phyloP scores from a whole-genome alignment of 2,888 invertebrate genomes.

The Tachystola acroxantha region DNA sequence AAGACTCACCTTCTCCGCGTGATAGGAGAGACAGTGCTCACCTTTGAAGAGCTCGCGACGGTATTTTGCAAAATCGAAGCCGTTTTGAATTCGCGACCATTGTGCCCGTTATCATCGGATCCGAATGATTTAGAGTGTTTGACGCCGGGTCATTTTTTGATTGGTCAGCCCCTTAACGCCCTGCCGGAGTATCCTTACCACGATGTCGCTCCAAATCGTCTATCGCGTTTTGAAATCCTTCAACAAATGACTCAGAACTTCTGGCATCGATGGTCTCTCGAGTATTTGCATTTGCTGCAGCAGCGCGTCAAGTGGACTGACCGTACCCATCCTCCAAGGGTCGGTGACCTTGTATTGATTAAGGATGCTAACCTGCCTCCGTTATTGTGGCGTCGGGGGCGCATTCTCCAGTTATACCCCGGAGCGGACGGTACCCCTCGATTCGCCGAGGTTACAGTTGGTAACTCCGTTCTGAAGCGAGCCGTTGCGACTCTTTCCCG shows the following conservation, averaged over 20 bases:
- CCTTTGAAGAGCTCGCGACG: conserved; percentile 14
- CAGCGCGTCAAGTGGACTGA: background rate
- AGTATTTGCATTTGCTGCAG: conserved; percentile 1
- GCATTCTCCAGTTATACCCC: background rate
- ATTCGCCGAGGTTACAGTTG: background rate
- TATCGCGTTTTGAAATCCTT: background rate
- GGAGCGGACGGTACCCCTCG: background rate
- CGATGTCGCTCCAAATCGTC: background rate
- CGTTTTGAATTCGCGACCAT: conserved; percentile 14
- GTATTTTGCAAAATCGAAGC: conserved; percentile 11
- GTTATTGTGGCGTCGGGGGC: background rate
- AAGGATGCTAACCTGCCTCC: background rate
- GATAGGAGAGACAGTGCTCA: conserved; percentile 9
- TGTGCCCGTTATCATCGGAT: conserved; percentile 8
- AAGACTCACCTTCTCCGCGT: conserved; percentile 9
- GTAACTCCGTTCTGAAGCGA: too few relatives aligned
- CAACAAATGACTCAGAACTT: background rate
- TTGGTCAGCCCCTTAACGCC: conserved; percentile 9
- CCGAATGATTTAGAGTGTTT: conserved; percentile 13
- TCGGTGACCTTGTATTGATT: conserved; percentile 2
- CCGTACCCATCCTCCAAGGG: background rate
- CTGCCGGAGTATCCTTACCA: background rate
- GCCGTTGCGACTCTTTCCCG: too few relatives aligned
- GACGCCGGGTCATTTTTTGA: conserved; percentile 16
- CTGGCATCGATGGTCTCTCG: conserved; percentile 1